Evolutionary conservation across 2,113 vertebrate species (phyloP).

Genomic region (Orientallactaga bullata): DNA sequence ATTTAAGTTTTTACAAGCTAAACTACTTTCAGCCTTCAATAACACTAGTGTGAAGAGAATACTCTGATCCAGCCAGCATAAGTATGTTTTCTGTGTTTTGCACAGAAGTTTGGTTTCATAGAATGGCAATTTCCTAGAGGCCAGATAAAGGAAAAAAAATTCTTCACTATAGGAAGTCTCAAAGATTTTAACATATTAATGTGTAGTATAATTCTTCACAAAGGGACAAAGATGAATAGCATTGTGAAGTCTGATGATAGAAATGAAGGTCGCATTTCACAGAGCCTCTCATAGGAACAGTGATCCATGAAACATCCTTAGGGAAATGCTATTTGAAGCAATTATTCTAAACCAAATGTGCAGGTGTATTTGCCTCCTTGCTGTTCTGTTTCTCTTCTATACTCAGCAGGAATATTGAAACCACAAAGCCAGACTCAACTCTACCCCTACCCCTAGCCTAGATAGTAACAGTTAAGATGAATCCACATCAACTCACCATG

Average conservation of each 20-base stretch:
- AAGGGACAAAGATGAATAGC: background rate
- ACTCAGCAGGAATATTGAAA: background rate
- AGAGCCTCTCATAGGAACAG: background rate
- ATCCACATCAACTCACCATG: background rate
- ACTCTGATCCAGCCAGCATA: background rate
- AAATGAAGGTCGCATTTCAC: conserved; percentile 11
- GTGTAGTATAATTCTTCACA: background rate
- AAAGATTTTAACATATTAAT: background rate
- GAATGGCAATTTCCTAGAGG: background rate
- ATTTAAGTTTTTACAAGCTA: conserved; percentile 14
- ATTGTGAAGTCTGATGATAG: conserved; percentile 6
- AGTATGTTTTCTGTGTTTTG: too few species aligned
- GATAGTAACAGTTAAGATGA: background rate
- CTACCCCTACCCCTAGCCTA: background rate
- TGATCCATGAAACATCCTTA: background rate
- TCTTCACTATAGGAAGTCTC: background rate
- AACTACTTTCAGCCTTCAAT: background rate
- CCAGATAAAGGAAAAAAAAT: background rate
- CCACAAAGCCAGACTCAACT: conserved; percentile 19
- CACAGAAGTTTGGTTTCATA: background rate
- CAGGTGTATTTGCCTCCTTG: background rate
- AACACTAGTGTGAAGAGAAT: background rate
- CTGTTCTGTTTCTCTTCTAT: conserved; percentile 26
- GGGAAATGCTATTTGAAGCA: conserved; percentile 23
- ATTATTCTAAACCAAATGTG: conserved; percentile 58